phyloP scores from a whole-genome alignment of 1,140 invertebrate species.

The Eubasilissa regina region DNA sequence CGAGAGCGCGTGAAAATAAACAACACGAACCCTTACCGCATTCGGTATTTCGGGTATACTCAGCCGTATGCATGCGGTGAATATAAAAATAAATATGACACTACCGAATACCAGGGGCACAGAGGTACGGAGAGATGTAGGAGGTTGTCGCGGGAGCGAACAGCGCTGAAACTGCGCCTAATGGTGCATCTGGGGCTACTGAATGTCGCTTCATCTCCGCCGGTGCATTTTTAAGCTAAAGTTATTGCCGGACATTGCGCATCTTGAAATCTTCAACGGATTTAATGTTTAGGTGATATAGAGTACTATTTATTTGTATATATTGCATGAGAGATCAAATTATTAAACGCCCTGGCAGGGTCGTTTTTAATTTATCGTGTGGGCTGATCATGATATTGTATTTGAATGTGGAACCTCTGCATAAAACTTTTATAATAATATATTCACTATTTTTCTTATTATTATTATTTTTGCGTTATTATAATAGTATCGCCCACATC shows the following conservation, averaged over 20 bases:
- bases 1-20: slow-evolving; percentile 20
- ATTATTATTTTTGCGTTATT: no score
- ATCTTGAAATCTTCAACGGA: slow-evolving; percentile 15
- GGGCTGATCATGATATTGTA: no score
- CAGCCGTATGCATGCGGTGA: slow-evolving; percentile 31
- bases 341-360: no score
- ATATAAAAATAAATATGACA: slow-evolving; percentile 44
- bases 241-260: slow-evolving; percentile 29
- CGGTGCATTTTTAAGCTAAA: slow-evolving; percentile 39
- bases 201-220: slow-evolving; percentile 1
- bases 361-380: no score
- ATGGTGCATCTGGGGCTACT: slow-evolving; percentile 37
- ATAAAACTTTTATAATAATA: no score
- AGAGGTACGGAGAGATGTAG: slow-evolving; percentile 11
- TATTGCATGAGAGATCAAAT: no score
- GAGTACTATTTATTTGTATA: no score
- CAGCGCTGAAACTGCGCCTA: slow-evolving; percentile 11
- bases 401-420: no score
- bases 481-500: no score
- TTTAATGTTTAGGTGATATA: slow-evolving; percentile 27
- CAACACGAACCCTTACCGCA: slow-evolving; percentile 31
- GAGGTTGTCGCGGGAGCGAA: slow-evolving; percentile 28
- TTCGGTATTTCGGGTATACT: slow-evolving; percentile 39
- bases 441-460: no score
- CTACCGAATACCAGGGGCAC: slow-evolving; percentile 31